Conservation (phyloP, 2,113 vertebrate species). For the Ameiurus melas region DNA sequence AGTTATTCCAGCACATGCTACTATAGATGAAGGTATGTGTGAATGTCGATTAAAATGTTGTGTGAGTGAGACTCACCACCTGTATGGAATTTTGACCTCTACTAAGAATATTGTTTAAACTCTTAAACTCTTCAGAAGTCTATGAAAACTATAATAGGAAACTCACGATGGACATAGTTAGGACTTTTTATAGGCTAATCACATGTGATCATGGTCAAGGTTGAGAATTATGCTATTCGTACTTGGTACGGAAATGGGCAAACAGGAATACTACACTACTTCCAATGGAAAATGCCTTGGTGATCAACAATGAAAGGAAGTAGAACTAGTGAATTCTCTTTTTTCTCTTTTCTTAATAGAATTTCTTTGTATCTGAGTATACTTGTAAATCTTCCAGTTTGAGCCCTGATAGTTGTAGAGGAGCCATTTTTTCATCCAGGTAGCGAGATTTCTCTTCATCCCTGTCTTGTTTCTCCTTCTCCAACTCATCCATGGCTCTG, state of each 20-base stretch:
- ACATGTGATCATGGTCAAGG: not conserved
- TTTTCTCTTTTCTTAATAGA: not conserved
- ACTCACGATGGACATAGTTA: not conserved
- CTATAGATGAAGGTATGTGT: no score
- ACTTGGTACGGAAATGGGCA: not conserved
- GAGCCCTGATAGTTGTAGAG: constrained; percentile 66
- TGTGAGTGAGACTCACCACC: no score
- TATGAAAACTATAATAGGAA: not conserved
- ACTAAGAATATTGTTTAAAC: not conserved
- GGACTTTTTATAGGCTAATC: not conserved
- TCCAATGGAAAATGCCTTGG: not conserved
- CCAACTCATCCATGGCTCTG: constrained; percentile 72
- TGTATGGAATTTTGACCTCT: not conserved
- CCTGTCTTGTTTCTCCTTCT: constrained; percentile 68
- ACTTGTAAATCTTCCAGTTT: constrained; percentile 69
- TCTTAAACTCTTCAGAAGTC: not conserved
- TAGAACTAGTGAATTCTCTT: not conserved
- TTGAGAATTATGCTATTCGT: not conserved
- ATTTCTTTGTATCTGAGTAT: not conserved
- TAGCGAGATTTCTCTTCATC: constrained; percentile 67
- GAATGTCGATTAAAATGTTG: no score
- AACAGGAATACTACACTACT: not conserved
- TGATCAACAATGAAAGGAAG: not conserved
- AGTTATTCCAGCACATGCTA: no score
- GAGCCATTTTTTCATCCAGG: constrained; percentile 61